phyloP scores from a whole-genome alignment of 2,113 vertebrate species.

The Lycaon pictus region DNA sequence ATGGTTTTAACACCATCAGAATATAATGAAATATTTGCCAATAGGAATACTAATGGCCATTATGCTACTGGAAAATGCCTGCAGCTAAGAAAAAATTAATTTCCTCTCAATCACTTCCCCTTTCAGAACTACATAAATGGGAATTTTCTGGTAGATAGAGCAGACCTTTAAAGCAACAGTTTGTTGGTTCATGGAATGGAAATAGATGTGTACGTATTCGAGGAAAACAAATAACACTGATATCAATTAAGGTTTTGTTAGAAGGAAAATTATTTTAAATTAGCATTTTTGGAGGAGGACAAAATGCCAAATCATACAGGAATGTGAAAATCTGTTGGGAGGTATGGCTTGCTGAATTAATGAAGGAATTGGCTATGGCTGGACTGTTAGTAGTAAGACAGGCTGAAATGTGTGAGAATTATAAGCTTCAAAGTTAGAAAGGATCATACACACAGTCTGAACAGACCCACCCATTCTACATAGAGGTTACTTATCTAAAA shows the following conservation, averaged over 20 bases:
- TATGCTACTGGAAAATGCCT: not conserved
- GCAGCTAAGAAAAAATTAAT: constrained; percentile 12
- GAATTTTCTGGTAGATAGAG: not conserved
- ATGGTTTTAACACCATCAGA: not conserved
- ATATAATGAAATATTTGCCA: constrained; percentile 33
- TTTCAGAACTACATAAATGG: not conserved
- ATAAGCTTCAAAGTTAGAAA: not conserved
- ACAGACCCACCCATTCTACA: not conserved
- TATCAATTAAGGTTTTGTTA: not conserved
- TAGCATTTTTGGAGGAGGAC: not conserved
- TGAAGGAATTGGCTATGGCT: not conserved
- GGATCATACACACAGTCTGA: not conserved
- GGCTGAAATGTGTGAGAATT: not conserved
- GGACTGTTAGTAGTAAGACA: not conserved
- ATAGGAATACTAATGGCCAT: constrained; percentile 5
- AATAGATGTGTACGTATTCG: not conserved
- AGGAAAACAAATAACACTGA: not conserved
- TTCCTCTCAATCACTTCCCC: not conserved
- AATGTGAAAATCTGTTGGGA: not conserved
- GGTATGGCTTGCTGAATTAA: not conserved
- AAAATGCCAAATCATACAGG: not conserved
- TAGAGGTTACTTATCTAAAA: not conserved
- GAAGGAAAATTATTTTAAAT: not conserved
- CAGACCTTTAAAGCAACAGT: not conserved
- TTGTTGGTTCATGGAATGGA: not conserved